phyloP scores from a whole-genome alignment of 1,140 invertebrate species.

The Diprion similis region DNA sequence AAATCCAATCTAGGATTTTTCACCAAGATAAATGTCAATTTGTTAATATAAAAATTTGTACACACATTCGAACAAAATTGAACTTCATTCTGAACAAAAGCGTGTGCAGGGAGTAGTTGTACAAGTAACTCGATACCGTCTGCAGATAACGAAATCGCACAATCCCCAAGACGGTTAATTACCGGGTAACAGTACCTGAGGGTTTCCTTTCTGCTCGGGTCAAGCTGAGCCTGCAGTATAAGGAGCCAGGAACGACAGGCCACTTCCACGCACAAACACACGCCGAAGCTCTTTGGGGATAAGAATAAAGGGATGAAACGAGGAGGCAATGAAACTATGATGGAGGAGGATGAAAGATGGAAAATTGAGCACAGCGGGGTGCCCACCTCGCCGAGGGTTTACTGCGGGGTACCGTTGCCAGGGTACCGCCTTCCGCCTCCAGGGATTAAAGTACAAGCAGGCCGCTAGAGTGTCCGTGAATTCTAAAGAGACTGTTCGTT shows the following conservation, averaged over 20 bases:
- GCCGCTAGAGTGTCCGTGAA: background rate
- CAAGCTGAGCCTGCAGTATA: no score
- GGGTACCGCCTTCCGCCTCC: background rate
- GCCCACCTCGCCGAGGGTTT: background rate
- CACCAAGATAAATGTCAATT: no score
- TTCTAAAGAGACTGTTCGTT: no score
- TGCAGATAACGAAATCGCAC: background rate
- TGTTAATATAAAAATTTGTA: no score
- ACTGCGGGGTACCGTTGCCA: slow-evolving; percentile 3
- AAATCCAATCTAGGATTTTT: no score
- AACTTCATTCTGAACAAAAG: no score
- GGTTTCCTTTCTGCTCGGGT: background rate
- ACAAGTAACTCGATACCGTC: background rate
- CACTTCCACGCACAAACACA: no score
- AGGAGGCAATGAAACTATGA: background rate
- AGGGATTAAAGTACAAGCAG: background rate
- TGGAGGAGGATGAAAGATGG: background rate
- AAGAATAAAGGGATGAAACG: background rate
- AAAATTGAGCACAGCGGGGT: background rate
- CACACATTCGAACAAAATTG: no score
- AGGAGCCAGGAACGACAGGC: background rate
- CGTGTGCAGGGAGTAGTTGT: no score
- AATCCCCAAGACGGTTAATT: background rate
- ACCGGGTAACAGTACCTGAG: background rate
- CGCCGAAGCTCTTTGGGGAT: background rate